Conservation (phyloP, 2,888 invertebrate species). For the Nephrotoma appendiculata region DNA sequence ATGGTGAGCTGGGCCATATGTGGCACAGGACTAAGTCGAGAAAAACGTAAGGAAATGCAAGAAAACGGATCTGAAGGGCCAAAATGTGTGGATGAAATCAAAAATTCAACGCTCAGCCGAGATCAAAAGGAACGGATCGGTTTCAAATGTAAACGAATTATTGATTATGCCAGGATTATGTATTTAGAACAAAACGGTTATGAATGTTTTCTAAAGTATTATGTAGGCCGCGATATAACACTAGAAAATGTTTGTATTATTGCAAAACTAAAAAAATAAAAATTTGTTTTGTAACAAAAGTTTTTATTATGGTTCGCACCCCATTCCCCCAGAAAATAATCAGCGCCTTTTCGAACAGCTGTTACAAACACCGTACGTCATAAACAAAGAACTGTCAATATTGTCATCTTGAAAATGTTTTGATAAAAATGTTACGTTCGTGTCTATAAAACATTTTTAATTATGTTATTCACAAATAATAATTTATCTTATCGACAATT, state of each 20-base stretch:
- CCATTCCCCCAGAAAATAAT: not conserved
- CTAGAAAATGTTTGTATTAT: slow-evolving; percentile 69
- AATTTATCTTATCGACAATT: not conserved
- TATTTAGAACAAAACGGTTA: slow-evolving; percentile 45
- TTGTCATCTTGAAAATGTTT: not conserved
- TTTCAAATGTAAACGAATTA: slow-evolving; percentile 54
- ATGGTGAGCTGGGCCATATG: slow-evolving; percentile 86
- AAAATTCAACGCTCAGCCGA: slow-evolving; percentile 24
- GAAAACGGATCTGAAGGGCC: slow-evolving; percentile 1
- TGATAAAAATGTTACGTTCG: not conserved
- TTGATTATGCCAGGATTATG: slow-evolving; percentile 60
- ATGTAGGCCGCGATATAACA: slow-evolving; percentile 48
- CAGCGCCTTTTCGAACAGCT: not conserved
- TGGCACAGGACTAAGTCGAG: slow-evolving; percentile 48
- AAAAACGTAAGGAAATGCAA: slow-evolving; percentile 25
- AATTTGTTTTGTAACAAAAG: not conserved
- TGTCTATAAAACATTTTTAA: not conserved
- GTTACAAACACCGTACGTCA: not conserved
- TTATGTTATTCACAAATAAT: not conserved
- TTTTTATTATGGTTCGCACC: not conserved
- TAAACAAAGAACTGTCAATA: not conserved
- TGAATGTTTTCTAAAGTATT: slow-evolving; percentile 45
- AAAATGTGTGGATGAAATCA: slow-evolving; percentile 8
- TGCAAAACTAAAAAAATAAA: slow-evolving; percentile 20
- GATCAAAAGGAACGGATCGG: slow-evolving; percentile 48